Base-by-base conservation (phyloP, 2,888 invertebrate species). In the Polydrusus tereticollis region DNA sequence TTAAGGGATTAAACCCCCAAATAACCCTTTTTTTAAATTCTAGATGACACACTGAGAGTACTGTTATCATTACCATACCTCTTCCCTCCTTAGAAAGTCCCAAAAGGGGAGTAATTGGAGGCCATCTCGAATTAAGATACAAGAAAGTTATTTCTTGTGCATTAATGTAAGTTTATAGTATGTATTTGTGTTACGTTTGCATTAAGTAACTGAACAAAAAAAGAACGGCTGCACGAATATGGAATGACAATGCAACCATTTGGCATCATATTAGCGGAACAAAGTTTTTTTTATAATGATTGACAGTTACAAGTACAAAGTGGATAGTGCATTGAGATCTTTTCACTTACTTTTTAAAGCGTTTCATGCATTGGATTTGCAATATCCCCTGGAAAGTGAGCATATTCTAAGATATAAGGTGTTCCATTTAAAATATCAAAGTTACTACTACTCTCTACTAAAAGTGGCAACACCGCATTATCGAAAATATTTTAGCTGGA, bases 311-410 rank as follows among this genome's bases (percentile, higher is more conserved):
- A 29, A 3, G 7, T 58, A 58, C 21, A 38, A 14, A 16, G 8
- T 58, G 0, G 58, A 58, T 10, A 14, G 36, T 1, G 2, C 29
- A 7, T n/a, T 58, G 1, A 38, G 58, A 14, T 7, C 36, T 20
- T 3, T 58, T 1, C 36, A 58, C 0, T 4, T 58, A 3, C 2
- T 58, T 1, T 58, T 29, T 20, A 58, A 58, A 16, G 8, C 1
- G 12, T 58, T 20, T 16, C 58, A 58, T 16, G 5, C 36, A 3
- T 20, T 58, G 7, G 58, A 58, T 36, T n/a, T 58, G 2, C 16
- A 58, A n/a, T 58, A 58, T 33, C 58, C 58, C 8, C 2, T 3
- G 3, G 58, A 58, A 58, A 20, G 58, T 16, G n/a, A 29, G 7
- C 58, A 58, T 14, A 36, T 58, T n/a, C n/a, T n/a, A n/a, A n/a